Base-by-base conservation (phyloP, 1,140 invertebrate genomes). In the Drosophila cardini region DNA sequence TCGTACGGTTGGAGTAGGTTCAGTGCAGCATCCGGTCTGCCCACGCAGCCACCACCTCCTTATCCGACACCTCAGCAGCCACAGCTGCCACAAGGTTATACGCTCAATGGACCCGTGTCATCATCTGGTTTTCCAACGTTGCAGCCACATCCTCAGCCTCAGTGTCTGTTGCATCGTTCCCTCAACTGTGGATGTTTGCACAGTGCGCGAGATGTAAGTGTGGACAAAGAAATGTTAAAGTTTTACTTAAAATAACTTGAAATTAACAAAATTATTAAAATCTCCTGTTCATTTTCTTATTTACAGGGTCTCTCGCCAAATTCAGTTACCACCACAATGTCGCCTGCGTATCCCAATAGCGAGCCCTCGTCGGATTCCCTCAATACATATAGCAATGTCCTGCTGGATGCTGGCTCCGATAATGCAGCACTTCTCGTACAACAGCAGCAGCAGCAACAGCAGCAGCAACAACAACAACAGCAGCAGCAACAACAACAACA, bases 311-410 rank as follows among this genome's bases (percentile, higher is more conserved):
- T 95, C 87, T 95, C 94, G 69, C 94, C 95, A 40, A 92, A 93
- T 40, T 92, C 93, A 63, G 93, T 94, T 36, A 93, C 93, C 38
- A 87, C 83, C 93, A 94, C 93, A 16, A 94, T 95, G 94, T 95
- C 95, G 42, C 95, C 95, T 34, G 94, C 94, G 38, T 95, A 95
- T 90, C 94, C 94, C 13, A 94, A 95, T 68, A 94, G 92, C 56
- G 94, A 95, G 81, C 93, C 94, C 10, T 94, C 93, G 13, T 93
- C 94, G 26, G 93, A 94, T 74, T 92, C 93, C 4, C 70, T 94
- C 16, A 92, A 80, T 83, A 93, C 90, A 78, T 93, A 90, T 74
- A 83, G 86, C 72, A 92, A 87, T 62, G 85, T 91, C 15, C 68
- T 91, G 43, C 60, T 91, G 6, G 90, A 91, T 57, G 77, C 57